Evolutionary conservation across 2,888 invertebrate species (phyloP), one percentile per base, ranked within the genome.

Genomic region (Drosophila quinaria): DNA sequence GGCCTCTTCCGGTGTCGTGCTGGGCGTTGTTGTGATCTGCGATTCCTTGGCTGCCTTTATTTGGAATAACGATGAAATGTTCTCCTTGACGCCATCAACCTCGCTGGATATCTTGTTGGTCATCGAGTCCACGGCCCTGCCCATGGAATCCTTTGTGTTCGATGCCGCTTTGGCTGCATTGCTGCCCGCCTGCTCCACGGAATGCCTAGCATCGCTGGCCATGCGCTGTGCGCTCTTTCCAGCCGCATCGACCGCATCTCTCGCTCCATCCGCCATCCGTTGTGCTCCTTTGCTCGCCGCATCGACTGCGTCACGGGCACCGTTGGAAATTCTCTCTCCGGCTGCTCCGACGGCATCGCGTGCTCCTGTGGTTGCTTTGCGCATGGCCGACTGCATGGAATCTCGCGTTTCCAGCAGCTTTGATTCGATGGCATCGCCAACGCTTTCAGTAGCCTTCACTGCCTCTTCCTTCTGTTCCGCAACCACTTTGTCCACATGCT

Each of bases 1-100:
- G 0, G 39, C 56, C 42, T 78, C 81, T 8, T 87, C 82, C 0
- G 77, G 79, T 8, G 89, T 80, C 17, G 85, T 56, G 3, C 52
- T 60, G 1, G 80, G 73, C 6, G 78, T 78, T 4, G 67, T 60
- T 1, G 59, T 49, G 1, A 46, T 22, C 33, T 79, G 77, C 6
- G 51, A 4, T 17, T 87, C 86, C 63, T 88, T 81, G 31, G 80
- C 84, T 19, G 89, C 87, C 35, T 90, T 91, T n/a, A 84, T 85
- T 29, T 91, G 91, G 25, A 91, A 78, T 63, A 91, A 55, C 3
- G 92, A 80, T 13, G 81, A 84, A 1, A 91, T 74, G 35, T 90
- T 91, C 47, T 88, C 88, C 55, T 90, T 91, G 46, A 91, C 90
- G 33, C 81, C 91, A 37, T 74, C 78, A 25, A 91, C 71, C 69